These are phyloP conservation scores for Acleris sparsana DNA, from an alignment of 2,888 invertebrate species.

Conservation along the genomic window DNA sequence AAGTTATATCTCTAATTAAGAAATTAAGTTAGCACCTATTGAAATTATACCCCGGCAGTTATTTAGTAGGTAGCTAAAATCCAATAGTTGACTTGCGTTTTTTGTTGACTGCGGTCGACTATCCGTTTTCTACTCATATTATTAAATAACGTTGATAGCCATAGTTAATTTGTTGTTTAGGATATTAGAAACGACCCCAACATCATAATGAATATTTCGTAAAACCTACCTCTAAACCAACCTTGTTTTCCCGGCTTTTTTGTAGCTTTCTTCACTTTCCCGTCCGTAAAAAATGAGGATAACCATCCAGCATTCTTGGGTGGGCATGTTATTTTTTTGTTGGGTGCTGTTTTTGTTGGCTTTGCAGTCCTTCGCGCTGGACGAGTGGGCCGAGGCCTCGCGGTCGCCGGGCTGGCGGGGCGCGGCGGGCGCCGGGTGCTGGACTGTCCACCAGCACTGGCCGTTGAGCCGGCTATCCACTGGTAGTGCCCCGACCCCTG, in stretches of 20 bases:
- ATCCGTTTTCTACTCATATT: too few species aligned
- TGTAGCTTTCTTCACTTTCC: slow-evolving; percentile 55
- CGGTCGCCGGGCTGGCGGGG: slow-evolving; percentile 36
- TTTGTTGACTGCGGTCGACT: too few species aligned
- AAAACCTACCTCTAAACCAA: slow-evolving; percentile 70
- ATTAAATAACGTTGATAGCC: too few species aligned
- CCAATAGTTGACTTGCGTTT: too few species aligned
- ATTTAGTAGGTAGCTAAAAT: too few species aligned
- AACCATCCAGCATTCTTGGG: slow-evolving; percentile 65
- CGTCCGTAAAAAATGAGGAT: slow-evolving; percentile 63
- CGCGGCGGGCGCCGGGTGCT: slow-evolving; percentile 44
- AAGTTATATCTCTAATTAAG: slow-evolving; percentile 9
- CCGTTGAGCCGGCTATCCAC: slow-evolving; percentile 52
- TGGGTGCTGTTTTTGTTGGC: slow-evolving; percentile 56
- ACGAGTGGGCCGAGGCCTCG: slow-evolving; percentile 47
- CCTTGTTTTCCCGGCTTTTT: slow-evolving; percentile 66
- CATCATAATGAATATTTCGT: not conserved
- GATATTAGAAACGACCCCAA: not conserved
- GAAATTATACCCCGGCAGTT: not conserved
- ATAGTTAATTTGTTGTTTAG: too few species aligned
- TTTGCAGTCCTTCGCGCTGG: slow-evolving; percentile 49
- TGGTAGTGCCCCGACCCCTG: slow-evolving; percentile 53
- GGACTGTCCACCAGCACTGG: slow-evolving; percentile 37
- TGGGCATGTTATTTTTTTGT: slow-evolving; percentile 60
- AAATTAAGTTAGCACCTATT: not conserved